Conservation (phyloP, 2,888 invertebrate genomes). For the Archips xylosteana region DNA sequence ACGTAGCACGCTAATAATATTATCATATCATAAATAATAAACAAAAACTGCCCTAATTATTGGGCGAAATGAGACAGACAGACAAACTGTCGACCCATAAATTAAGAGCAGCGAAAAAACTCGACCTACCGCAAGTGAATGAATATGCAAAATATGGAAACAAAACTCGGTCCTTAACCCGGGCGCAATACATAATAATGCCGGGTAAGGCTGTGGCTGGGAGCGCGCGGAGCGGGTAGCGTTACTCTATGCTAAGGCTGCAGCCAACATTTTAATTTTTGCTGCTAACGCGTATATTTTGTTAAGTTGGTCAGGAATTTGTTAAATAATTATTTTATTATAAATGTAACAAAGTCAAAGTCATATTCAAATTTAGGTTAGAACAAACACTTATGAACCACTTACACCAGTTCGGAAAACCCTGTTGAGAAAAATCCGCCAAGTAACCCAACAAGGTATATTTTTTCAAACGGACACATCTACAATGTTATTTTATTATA, state of each 20-base stretch:
- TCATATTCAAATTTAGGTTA: too few species aligned
- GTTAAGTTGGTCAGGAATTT: too few species aligned
- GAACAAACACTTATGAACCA: too few species aligned
- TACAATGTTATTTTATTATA: too few species aligned
- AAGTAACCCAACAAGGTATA: too few species aligned
- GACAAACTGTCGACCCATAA: conserved; percentile 45
- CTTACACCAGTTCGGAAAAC: too few species aligned
- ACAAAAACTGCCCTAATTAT: conserved; percentile 35
- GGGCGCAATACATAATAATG: conserved; percentile 43
- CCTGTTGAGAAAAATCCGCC: too few species aligned
- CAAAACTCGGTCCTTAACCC: conserved; percentile 52
- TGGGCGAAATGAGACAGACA: conserved; percentile 25
- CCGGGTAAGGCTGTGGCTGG: conserved; percentile 29
- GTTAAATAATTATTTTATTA: too few species aligned
- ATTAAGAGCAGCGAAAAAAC: conserved; percentile 55
- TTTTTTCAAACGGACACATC: too few species aligned
- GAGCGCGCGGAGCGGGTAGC: conserved; percentile 6
- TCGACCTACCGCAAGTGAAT: conserved; percentile 66
- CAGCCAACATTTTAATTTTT: not conserved
- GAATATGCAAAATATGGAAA: conserved; percentile 66
- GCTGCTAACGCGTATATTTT: too few species aligned
- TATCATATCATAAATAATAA: conserved; percentile 37
- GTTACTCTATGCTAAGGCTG: not conserved
- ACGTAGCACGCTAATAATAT: conserved; percentile 27
- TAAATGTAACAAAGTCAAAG: too few species aligned